These are phyloP conservation scores for Meteorus sp. DNA, from an alignment of 1,140 invertebrate genomes.

Conservation along the genomic window DNA sequence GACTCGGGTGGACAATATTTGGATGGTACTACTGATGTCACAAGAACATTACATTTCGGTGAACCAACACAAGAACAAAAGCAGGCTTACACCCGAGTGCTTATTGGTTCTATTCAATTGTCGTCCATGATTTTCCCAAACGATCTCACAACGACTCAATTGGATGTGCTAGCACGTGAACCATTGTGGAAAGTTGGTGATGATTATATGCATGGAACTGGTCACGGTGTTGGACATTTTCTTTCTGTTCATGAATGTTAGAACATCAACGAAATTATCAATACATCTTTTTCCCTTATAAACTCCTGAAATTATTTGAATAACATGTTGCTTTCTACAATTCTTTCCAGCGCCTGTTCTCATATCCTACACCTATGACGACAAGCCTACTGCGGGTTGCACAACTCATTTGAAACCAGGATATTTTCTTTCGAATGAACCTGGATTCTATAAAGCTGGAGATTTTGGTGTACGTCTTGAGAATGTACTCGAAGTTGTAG, in stretches of 20 bases:
- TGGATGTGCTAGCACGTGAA: conserved; percentile 76
- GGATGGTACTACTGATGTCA: conserved; percentile 93
- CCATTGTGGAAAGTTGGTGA: conserved; percentile 80
- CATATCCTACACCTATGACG: conserved; percentile 60
- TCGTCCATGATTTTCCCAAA: conserved; percentile 70
- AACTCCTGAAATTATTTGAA: background rate
- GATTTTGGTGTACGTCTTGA: conserved; percentile 91
- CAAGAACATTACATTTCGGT: conserved; percentile 88
- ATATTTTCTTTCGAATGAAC: conserved; percentile 84
- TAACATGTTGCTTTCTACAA: conserved; percentile 6
- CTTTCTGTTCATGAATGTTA: conserved; percentile 82
- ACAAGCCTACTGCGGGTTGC: conserved; percentile 28
- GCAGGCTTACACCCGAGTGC: conserved; percentile 83
- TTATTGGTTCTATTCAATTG: conserved; percentile 84
- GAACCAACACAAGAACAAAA: conserved; percentile 74
- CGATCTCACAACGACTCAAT: conserved; percentile 65
- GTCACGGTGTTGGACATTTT: conserved; percentile 89
- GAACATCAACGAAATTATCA: conserved; percentile 29
- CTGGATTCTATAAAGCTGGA: conserved; percentile 78
- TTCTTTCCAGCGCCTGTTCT: conserved; percentile 68
- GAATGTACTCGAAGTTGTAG: conserved; percentile 85
- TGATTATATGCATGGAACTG: conserved; percentile 86
- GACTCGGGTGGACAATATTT: conserved; percentile 76
- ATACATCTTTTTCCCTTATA: background rate
- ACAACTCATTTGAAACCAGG: conserved; percentile 67